phyloP scores from a whole-genome alignment of 2,113 vertebrate genomes.

The Serilophus lunatus region DNA sequence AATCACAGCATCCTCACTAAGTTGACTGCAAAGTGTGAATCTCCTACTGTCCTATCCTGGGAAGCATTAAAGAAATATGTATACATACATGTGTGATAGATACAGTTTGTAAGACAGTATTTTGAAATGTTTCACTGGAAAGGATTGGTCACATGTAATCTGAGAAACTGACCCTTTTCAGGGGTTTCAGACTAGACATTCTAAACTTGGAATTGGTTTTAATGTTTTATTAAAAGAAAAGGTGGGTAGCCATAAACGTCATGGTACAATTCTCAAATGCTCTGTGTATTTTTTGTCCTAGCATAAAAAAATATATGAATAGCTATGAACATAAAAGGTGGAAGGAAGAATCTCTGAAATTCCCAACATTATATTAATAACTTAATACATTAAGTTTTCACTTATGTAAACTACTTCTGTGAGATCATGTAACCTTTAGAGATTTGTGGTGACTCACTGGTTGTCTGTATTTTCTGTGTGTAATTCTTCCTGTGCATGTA shows the following conservation, averaged over 20 bases:
- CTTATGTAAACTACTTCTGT: neutral
- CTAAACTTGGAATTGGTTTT: neutral
- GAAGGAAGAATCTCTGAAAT: neutral
- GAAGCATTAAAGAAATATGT: neutral
- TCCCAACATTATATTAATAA: neutral
- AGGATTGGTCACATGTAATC: neutral
- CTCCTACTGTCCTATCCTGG: neutral
- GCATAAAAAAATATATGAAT: neutral
- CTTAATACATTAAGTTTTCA: neutral
- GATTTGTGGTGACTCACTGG: neutral
- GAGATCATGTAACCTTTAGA: neutral
- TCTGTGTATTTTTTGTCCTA: neutral
- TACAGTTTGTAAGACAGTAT: neutral
- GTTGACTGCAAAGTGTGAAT: neutral
- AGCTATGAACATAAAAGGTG: neutral
- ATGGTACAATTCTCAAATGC: neutral
- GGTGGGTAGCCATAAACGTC: neutral
- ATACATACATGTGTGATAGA: accelerated
- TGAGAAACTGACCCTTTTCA: neutral
- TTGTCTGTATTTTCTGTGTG: neutral
- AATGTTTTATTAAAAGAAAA: neutral
- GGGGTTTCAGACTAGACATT: neutral
- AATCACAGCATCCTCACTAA: neutral
- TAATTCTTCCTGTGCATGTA: neutral
- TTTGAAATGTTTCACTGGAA: neutral